Evolutionary conservation across 2,113 vertebrate species (phyloP), one percentile per base, ranked within the genome.

Genomic region (Leucopternis melanops): DNA sequence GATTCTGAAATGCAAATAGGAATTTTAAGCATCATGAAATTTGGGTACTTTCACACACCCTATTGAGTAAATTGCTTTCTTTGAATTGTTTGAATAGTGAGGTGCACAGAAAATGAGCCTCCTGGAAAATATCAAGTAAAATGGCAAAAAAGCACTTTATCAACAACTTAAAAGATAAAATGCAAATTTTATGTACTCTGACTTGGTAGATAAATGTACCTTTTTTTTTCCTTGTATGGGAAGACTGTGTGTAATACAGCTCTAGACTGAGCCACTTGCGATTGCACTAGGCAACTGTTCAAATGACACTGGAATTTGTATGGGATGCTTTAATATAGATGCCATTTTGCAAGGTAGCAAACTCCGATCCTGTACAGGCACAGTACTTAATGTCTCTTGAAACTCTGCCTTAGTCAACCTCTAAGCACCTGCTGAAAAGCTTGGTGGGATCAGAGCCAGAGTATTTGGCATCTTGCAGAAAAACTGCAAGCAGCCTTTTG

Each of bases 1-100:
- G 52, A 87, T 89, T 95, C 59, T 91, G 75, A 94, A 94, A 94
- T 86, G 63, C 81, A 91, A 90, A 66, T 50, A 71, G 47, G 72
- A 85, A 63, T 86, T 94, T 81, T 79, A 94, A 96, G 61, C 59
- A 42, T 63, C 22, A 11, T 80, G 42, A 74, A 91, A 94, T 86
- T 10, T 58, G 72, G 29, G 47, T 95, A 77, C 59, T 92, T 90
- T 72, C 47, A 70, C n/a, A 92, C 50, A 74, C 34, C 27, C 72
- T 84, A 8, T 44, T 62, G 86, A 94, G 45, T 67, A 94, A 94
- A 95, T 73, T 75, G 44, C 47, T 94, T 96, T 83, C 69, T 69
- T 87, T 89, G 69, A 82, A 59, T 38, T 50, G 45, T 83, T 89
- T 78, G 47, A 95, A 65, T 71, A 73, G 47, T 11, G n/a, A 86